Percentiles rank a stretch among this genome's conserved stretches.
These are phyloP conservation scores for Petrocephalus schoutedeni DNA, from an alignment of 2,797 vertebrate genomes.

Conservation along the genomic window DNA sequence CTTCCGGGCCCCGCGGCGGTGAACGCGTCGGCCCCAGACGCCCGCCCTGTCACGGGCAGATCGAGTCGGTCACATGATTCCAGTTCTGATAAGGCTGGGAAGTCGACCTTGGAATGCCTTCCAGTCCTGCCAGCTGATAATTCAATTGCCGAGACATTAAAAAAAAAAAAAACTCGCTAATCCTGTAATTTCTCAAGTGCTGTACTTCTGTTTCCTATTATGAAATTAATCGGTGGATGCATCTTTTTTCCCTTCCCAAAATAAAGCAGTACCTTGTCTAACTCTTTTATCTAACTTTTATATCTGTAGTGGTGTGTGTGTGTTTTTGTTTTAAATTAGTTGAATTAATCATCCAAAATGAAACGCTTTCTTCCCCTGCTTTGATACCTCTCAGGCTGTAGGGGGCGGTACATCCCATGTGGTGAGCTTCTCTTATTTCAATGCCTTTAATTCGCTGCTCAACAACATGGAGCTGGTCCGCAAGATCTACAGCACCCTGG, in stretches of 20 bases:
- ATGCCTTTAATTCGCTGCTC: slow-evolving; percentile 92
- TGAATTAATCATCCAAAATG: background rate
- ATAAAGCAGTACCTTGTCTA: background rate
- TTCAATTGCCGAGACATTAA: background rate
- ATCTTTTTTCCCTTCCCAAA: background rate
- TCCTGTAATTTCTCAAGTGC: background rate
- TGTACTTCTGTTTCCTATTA: background rate
- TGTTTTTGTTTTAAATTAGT: background rate
- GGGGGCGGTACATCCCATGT: slow-evolving; percentile 88
- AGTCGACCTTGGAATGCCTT: background rate
- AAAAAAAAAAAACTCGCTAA: background rate
- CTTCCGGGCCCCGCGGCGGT: background rate
- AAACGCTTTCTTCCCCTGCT: background rate
- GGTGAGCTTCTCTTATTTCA: slow-evolving; percentile 99
- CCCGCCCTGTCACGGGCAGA: background rate
- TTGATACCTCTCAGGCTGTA: slow-evolving; percentile 68
- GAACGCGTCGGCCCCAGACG: background rate
- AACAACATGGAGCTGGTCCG: slow-evolving; percentile 98
- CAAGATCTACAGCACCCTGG: slow-evolving; percentile 94
- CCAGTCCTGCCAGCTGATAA: background rate
- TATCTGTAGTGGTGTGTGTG: background rate
- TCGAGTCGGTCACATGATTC: background rate
- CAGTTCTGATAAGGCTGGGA: background rate
- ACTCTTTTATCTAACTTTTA: background rate
- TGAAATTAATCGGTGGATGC: background rate